These are phyloP conservation scores for Pterois miles DNA, from an alignment of 2,797 vertebrate genomes.

Conservation along the genomic window DNA sequence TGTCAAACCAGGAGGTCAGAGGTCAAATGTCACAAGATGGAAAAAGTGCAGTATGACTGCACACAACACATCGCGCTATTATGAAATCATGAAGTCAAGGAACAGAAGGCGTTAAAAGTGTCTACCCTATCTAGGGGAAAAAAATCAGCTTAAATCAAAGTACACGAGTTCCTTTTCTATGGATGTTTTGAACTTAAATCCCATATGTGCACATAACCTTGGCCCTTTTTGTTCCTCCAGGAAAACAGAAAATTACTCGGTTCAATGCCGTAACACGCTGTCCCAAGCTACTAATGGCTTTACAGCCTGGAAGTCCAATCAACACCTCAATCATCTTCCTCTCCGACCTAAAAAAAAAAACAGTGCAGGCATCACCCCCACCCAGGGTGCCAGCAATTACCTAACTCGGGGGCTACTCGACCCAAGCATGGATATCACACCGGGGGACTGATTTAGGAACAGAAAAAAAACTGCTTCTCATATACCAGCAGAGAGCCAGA, in stretches of 20 bases:
- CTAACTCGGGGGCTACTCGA: conserved; percentile 36
- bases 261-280: conserved; percentile 25
- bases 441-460: conserved; percentile 40
- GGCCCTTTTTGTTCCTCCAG: conserved; percentile 8
- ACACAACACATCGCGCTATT: neutral
- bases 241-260: conserved; percentile 40
- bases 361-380: conserved; percentile 41
- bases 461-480: conserved; percentile 4
- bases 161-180: neutral
- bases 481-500: conserved; percentile 4
- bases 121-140: neutral
- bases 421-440: conserved; percentile 35
- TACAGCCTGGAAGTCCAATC: conserved; percentile 66
- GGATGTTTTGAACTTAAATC: neutral
- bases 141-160: neutral
- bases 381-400: conserved; percentile 44
- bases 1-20: conserved; percentile 32
- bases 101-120: neutral
- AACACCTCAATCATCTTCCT: conserved; percentile 67
- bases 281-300: conserved; percentile 47
- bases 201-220: neutral
- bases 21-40: conserved; percentile 20
- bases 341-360: conserved; percentile 73
- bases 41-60: conserved; percentile 6
- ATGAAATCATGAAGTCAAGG: neutral